Base-by-base conservation (phyloP, 2,113 vertebrate genomes). In the Oryzias celebensis region DNA sequence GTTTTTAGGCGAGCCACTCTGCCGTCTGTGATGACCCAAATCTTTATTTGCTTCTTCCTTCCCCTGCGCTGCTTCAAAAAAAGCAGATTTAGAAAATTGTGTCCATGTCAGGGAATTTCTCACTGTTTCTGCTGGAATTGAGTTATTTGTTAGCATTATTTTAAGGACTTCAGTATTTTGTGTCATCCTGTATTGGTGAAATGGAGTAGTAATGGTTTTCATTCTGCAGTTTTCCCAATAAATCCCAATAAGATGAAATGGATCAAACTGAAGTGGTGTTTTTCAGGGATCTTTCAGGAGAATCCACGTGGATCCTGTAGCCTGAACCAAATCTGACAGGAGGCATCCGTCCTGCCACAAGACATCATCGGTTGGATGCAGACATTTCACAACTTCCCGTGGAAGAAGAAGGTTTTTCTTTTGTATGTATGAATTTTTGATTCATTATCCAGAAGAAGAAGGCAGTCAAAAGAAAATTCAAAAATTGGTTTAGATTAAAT, bases 1-100 rank as follows among this genome's bases (percentile, higher is more conserved):
- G 76, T 84, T 89, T 36, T 82, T 69, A 64, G 58, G 77, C 52
- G 77, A 81, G 89, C 86, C 78, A 85, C 86, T 87, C 63, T 75
- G 52, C 68, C 56, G 68, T 80, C 71, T 67, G 71, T 57, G 60
- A 86, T 85, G 76, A 81, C 81, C 85, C 76, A 86, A 71, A 77
- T 81, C 59, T 77, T 81, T 69, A 77, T 89, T 78, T 53, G 10
- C 2, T 46, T 22, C 12, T 17, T 14, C 22, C 14, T 14, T 3
- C 17, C 43, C 14, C 42, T 31, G n/a, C 68, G 46, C 44, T 16
- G 31, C 61, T 59, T 61, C 73, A 23, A 51, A 66, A 73, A 73
- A 83, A 62, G 26, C 42, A 23, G 58, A 68, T 60, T 54, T 22
- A 62, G 62, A 68, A 73, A 78, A 79, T 51, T 47, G 55, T 53